Conservation (phyloP, 2,113 vertebrate genomes). For the Thunnus thynnus region DNA sequence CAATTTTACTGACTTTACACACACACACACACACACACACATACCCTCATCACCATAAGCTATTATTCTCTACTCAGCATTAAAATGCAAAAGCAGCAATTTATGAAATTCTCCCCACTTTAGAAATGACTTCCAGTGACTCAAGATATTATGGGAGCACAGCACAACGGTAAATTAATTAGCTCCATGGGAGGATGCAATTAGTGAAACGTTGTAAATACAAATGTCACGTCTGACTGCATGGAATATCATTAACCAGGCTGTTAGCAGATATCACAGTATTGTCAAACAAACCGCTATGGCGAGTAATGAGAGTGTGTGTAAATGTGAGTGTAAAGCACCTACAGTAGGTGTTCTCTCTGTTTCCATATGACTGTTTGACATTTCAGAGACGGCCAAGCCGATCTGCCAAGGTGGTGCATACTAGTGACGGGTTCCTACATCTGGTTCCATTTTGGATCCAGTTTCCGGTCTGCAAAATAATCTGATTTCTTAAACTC, state of each 20-base stretch:
- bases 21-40: neutral
- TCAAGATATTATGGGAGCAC: slow-evolving; percentile 47
- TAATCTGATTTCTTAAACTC: too few species aligned
- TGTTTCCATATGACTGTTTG: neutral
- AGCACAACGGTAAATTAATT: slow-evolving; percentile 57
- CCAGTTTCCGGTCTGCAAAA: too few species aligned
- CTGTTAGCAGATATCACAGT: slow-evolving; percentile 41
- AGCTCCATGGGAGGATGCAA: slow-evolving; percentile 62
- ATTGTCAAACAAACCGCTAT: slow-evolving; percentile 21
- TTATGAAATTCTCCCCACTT: slow-evolving; percentile 55
- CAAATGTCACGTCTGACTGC: slow-evolving; percentile 45
- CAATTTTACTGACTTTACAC: neutral
- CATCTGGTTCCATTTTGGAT: too few species aligned
- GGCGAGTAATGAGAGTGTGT: neutral
- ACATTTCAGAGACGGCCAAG: neutral
- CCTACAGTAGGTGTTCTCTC: slow-evolving; percentile 20
- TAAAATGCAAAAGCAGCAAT: slow-evolving; percentile 53
- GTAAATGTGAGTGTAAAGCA: neutral
- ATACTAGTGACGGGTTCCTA: too few species aligned
- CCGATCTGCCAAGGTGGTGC: neutral
- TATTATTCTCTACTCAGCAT: slow-evolving; percentile 40
- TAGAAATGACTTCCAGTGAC: slow-evolving; percentile 47
- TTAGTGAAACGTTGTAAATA: slow-evolving; percentile 59
- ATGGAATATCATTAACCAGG: slow-evolving; percentile 35
- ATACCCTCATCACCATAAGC: slow-evolving; percentile 17